Evolutionary conservation across 2,797 vertebrate species (phyloP).

Genomic region (Syngnathus acus): DNA sequence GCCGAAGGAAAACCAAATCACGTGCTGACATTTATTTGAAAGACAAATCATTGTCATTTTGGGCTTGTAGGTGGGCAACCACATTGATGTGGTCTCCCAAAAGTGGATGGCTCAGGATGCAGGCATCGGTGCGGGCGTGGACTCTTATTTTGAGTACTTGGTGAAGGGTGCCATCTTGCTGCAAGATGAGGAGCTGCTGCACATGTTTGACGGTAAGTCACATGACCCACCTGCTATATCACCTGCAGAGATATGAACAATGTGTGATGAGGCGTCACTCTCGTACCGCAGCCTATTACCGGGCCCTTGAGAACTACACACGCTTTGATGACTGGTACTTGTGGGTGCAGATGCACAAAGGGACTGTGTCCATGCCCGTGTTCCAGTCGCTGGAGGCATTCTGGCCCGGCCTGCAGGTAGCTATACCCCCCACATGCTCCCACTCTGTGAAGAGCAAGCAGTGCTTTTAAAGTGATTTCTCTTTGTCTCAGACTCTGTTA

Average conservation of each 20-base stretch:
- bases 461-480: background rate
- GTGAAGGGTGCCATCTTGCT: conserved; percentile 93
- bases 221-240: background rate
- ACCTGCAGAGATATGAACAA: background rate
- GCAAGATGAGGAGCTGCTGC: conserved; percentile 86
- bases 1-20: background rate
- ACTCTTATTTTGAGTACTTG: conserved; percentile 95
- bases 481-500: conserved; percentile 76
- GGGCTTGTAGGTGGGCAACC: conserved; percentile 86
- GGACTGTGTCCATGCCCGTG: conserved; percentile 93
- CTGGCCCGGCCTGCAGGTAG: conserved; percentile 94
- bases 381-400: conserved; percentile 96
- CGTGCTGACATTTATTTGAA: background rate
- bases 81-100: conserved; percentile 86
- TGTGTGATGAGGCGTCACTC: background rate
- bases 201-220: conserved; percentile 82
- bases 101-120: conserved; percentile 97
- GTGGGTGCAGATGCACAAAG: conserved; percentile 99
- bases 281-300: conserved; percentile 77
- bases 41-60: background rate
- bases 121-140: conserved; percentile 91
- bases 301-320: conserved; percentile 91
- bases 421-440: background rate
- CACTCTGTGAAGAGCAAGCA: background rate
- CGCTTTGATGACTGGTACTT: conserved; percentile 98